Base-by-base conservation (phyloP, 92 coral and sea anemone species). In the Zoanthus gigantus region DNA sequence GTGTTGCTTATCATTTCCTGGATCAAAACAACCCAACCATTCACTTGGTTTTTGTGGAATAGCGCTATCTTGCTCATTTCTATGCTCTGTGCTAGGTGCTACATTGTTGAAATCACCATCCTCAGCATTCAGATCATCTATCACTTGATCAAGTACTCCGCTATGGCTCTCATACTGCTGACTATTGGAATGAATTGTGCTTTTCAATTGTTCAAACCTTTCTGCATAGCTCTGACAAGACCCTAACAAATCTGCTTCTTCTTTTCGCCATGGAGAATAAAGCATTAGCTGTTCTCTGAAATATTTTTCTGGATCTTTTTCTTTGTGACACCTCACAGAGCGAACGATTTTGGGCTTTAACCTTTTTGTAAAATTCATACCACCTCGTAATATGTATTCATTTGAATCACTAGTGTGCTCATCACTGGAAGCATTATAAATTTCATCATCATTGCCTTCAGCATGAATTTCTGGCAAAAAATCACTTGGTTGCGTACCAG, bases 11-110 rank as follows among this genome's bases (percentile, higher is more conserved):
- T 92, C 78, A 29, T 45, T 87, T 2, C 93, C 93, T 76, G 95
- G 92, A 46, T 93, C 90, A 90, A 93, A 88, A 65, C 95, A 93
- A 13, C 93, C 95, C 60, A 87, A 90, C 76, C 72, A 69, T 72
- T 90, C 92, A 87, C 96, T 93, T 23, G 92, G 83, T 54, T 88
- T 85, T 74, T 54, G 18, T 0, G 37, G 14, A 44, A 42, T 50
- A 18, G 67, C 42, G 5, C 0, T 6, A 34, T 85, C 89, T 75
- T 85, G 82, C 56, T 85, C 82, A 56, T 85, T 57, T 0, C 32
- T 29, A 85, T 85, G 89, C 34, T 75, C 72, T 13, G 82, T 29
- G 57, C 74, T 85, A 17, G 75, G 82, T 4, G 87, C 87, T 15
- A 83, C 69, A 68, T 28, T 56, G 69, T 32, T 18, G 31, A 44